Base-by-base conservation (phyloP, 2,888 invertebrate species). In the Scaeva pyrastri region DNA sequence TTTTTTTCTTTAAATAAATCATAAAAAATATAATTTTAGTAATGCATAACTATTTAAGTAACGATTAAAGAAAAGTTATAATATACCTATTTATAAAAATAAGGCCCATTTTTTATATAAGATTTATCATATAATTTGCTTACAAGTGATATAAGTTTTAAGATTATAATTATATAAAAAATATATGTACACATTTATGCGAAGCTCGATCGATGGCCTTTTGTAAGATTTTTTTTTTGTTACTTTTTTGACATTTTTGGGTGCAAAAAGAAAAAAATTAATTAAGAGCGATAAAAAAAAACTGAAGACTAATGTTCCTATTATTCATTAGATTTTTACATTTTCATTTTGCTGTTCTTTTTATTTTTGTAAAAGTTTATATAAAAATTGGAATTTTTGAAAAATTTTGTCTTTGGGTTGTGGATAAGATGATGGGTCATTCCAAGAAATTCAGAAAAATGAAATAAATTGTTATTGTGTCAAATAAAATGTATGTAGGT, bases 61-160 rank as follows among this genome's bases (percentile, higher is more conserved):
- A 56, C 23, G 64, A 55, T 26, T 14, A 31, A 75, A 26, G 31
- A 36, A 60, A 74, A 50, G 26, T 45, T 75, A 56, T 56, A n/a
- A n/a, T n/a, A n/a, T n/a, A n/a, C n/a, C n/a, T n/a, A 26, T 26
- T 31, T 2, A 62, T 14, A 16, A 50, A 64, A 50, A 64, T 45
- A 41, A 66, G 43, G 26, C 60, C 76, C 52, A 39, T 60, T 60
- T 55, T 62, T 75, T 64, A 12, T 70, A 73, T 56, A 81, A 55
- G 58, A 60, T 55, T 72, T 70, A 43, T 23, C 16, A 62, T 62
- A 73, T 86, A 78, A 79, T 87, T 78, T 87, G 78, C 87, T 79
- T 79, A 79, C 83, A 87, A 82, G 87, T 87, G 87, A 87, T 87
- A 87, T 87, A 87, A 55, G 78, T 83, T 83, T 48, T 87, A 87